Conservation (phyloP, 2,888 invertebrate species). For the Oxytorus armatus region DNA sequence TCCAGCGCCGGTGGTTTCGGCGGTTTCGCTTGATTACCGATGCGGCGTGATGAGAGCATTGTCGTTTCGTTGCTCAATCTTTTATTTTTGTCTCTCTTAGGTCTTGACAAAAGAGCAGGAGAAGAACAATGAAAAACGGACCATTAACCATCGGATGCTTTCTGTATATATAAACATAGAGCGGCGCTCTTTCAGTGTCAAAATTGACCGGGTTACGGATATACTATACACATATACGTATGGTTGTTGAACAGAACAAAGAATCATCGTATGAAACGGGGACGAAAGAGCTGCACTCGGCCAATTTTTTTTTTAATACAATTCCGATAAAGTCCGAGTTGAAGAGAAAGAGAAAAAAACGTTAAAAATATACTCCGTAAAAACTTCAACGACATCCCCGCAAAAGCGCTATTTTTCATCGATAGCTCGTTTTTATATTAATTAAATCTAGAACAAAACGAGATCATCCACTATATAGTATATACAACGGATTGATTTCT, state of each 20-base stretch:
- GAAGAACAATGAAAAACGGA: constrained; percentile 30
- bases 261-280: not conserved
- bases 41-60: constrained; percentile 57
- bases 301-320: not conserved
- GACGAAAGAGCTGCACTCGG: not conserved
- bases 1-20: constrained; percentile 44
- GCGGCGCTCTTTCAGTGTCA: not conserved
- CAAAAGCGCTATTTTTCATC: not conserved
- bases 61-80: constrained; percentile 44
- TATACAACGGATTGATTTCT: not conserved
- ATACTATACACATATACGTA: no score
- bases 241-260: no score
- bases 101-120: constrained; percentile 16
- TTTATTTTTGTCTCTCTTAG: constrained; percentile 24
- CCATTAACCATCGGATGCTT: constrained; percentile 31
- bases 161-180: not conserved
- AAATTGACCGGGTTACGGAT: not conserved
- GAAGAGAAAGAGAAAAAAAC: no score
- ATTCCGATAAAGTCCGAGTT: not conserved
- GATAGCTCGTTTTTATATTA: not conserved
- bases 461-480: not conserved
- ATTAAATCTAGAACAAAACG: not conserved
- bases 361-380: no score
- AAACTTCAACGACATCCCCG: not conserved
- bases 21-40: constrained; percentile 61